Evolutionary conservation across 2,797 vertebrate species (phyloP).

Genomic region (Huso huso): DNA sequence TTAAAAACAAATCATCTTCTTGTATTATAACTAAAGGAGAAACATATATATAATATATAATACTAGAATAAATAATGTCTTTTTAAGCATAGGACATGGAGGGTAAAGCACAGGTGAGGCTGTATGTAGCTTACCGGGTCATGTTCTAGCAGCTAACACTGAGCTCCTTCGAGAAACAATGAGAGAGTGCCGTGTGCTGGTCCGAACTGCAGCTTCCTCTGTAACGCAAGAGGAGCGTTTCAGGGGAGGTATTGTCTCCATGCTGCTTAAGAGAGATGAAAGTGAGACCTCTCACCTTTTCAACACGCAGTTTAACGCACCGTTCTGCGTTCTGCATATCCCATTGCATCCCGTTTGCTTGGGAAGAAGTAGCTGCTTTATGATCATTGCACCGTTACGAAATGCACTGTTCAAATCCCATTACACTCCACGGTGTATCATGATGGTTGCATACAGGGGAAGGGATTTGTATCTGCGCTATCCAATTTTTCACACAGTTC

Average conservation of each 20-base stretch:
- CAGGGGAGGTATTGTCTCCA: constrained; percentile 42
- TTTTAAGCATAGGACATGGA: too few species aligned
- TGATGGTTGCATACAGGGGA: neutral
- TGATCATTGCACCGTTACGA: neutral
- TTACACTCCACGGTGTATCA: neutral
- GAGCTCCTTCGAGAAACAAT: constrained; percentile 33
- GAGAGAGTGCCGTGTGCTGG: constrained; percentile 34
- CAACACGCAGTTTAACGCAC: neutral
- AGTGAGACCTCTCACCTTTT: constrained; percentile 6
- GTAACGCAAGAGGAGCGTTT: constrained; percentile 25
- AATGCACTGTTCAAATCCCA: neutral
- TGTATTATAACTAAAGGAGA: too few species aligned
- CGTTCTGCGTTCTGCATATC: neutral
- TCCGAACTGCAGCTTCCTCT: constrained; percentile 42
- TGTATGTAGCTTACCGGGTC: too few species aligned
- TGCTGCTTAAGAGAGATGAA: constrained; percentile 42
- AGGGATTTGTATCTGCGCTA: neutral
- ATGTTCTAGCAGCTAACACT: constrained; percentile 20
- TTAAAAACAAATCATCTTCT: too few species aligned
- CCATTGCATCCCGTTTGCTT: neutral
- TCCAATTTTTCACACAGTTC: too few species aligned
- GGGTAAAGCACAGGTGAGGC: too few species aligned
- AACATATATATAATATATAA: too few species aligned
- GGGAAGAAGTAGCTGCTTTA: neutral
- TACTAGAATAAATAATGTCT: too few species aligned